Evolutionary conservation across 2,797 vertebrate genomes (phyloP).

Genomic region (Arremon brunneinucha): DNA sequence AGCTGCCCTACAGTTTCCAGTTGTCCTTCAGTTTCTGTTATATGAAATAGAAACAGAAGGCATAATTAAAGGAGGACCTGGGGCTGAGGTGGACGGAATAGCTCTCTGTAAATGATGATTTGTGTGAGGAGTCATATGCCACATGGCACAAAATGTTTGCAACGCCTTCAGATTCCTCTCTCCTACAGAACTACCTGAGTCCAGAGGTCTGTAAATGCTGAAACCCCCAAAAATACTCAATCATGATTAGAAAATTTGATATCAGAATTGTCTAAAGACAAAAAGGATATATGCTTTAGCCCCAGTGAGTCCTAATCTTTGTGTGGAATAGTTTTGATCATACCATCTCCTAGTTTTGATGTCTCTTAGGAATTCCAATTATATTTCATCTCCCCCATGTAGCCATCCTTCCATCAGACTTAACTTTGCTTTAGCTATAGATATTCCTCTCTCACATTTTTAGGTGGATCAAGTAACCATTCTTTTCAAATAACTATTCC

Average conservation of each 20-base stretch:
- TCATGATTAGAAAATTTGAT: background rate
- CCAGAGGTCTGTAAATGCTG: background rate
- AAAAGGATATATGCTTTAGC: background rate
- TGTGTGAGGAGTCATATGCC: background rate
- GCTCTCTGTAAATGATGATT: background rate
- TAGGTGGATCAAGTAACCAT: background rate
- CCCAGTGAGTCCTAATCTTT: background rate
- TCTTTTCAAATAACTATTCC: background rate
- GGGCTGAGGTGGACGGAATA: background rate
- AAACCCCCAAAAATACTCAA: background rate
- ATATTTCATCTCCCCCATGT: background rate
- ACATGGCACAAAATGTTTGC: accelerated
- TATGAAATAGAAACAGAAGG: background rate
- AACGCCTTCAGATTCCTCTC: background rate
- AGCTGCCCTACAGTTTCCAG: background rate
- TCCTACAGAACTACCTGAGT: background rate
- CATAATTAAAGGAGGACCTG: background rate
- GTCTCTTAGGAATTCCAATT: background rate
- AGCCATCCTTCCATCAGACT: background rate
- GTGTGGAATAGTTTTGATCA: background rate
- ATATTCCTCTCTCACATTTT: background rate
- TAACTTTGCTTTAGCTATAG: background rate
- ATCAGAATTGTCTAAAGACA: background rate
- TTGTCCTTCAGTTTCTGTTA: background rate
- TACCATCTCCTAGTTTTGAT: background rate